phyloP scores from a whole-genome alignment of 1,140 invertebrate genomes.

The Nasonia giraulti region DNA sequence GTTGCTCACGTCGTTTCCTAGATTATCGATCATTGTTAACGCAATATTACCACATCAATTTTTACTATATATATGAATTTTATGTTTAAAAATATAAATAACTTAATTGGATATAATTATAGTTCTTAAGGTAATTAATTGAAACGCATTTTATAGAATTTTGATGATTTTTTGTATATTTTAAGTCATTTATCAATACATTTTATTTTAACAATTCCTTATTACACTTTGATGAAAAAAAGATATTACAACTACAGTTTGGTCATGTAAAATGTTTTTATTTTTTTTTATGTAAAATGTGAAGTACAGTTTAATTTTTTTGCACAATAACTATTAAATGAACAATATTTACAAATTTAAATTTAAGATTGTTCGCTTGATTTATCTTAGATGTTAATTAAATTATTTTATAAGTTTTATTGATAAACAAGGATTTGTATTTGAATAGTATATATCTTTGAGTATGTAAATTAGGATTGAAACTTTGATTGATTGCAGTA shows the following conservation, averaged over 20 bases:
- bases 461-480: not conserved
- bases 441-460: not conserved
- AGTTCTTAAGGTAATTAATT: not conserved
- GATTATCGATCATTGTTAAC: conserved; percentile 13
- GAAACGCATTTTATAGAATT: not conserved
- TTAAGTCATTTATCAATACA: not conserved
- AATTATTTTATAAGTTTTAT: not conserved
- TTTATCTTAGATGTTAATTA: conserved; percentile 1
- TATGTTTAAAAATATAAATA: too few relatives aligned
- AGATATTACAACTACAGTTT: not conserved
- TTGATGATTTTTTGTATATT: conserved; percentile 20
- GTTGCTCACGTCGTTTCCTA: not conserved
- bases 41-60: not conserved
- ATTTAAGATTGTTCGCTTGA: conserved; percentile 6
- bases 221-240: conserved; percentile 11
- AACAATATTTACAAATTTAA: conserved; percentile 16
- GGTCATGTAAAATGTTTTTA: not conserved
- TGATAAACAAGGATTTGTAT: not conserved
- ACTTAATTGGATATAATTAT: not conserved
- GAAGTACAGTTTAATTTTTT: not conserved
- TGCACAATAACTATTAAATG: not conserved
- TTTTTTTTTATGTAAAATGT: not conserved
- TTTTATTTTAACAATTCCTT: not conserved
- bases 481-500: not conserved
- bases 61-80: not conserved